These are phyloP conservation scores for Craniophora ligustri DNA, from an alignment of 2,888 invertebrate genomes.

Conservation along the genomic window DNA sequence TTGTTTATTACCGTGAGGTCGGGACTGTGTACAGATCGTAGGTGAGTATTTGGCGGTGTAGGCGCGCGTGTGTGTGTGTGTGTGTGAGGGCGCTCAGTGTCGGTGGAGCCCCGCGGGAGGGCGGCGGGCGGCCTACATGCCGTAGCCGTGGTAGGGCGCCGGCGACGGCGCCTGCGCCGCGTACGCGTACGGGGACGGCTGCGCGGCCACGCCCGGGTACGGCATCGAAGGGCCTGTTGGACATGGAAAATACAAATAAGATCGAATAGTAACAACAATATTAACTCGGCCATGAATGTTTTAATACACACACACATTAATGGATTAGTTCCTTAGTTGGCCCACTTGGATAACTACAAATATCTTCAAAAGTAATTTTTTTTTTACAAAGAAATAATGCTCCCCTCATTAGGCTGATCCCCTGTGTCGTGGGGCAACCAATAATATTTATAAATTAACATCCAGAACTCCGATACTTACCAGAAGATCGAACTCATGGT, in stretches of 20 bases:
- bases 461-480: no score
- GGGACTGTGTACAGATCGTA: neutral
- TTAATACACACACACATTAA: no score
- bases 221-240: conserved; percentile 83
- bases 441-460: no score
- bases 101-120: conserved; percentile 52
- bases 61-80: neutral
- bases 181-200: conserved; percentile 85
- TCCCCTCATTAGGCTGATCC: no score
- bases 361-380: no score
- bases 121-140: conserved; percentile 80
- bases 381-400: no score
- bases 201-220: conserved; percentile 80
- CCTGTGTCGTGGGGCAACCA: no score
- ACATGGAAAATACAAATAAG: neutral
- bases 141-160: conserved; percentile 87
- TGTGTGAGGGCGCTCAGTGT: neutral
- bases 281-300: no score
- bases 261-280: no score
- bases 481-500: no score
- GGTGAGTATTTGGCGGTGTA: neutral
- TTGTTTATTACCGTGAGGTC: neutral
- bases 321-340: no score
- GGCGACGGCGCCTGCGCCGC: conserved; percentile 86
- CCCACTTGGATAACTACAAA: no score